Evolutionary conservation across 2,113 vertebrate species (phyloP).

Genomic region (Clupea harengus): DNA sequence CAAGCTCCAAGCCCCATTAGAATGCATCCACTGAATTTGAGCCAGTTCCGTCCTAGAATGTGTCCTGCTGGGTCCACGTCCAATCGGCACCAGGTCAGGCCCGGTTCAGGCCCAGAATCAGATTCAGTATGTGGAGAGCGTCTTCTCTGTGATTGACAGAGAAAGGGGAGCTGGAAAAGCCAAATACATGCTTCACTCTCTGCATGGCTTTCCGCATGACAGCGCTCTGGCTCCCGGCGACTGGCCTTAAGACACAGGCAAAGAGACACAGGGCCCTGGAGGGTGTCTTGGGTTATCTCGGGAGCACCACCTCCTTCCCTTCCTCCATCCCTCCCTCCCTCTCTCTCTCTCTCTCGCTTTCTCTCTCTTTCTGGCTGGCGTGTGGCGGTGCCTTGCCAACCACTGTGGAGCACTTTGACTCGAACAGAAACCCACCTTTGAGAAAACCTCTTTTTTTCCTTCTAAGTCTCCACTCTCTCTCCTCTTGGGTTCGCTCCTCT

Average conservation of each 20-base stretch:
- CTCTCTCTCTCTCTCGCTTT: not conserved
- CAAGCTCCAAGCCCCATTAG: not conserved
- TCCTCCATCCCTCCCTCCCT: not conserved
- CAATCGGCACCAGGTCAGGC: not conserved
- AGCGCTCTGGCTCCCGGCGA: not conserved
- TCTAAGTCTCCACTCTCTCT: not conserved
- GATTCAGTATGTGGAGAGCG: not conserved
- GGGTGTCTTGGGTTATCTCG: not conserved
- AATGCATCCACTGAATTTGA: not conserved
- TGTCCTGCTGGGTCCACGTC: too few relatives aligned
- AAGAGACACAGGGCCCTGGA: not conserved
- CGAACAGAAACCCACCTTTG: not conserved
- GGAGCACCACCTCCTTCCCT: not conserved
- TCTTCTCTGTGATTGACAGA: not conserved
- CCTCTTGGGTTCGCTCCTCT: not conserved
- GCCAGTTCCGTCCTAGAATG: not conserved
- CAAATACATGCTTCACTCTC: not conserved
- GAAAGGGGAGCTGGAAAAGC: not conserved
- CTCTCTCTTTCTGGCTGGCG: not conserved
- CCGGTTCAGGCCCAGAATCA: constrained; percentile 31
- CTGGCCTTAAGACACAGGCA: not conserved
- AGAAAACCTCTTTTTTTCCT: not conserved
- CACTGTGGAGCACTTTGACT: not conserved
- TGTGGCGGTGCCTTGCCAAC: not conserved
- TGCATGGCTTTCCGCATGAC: not conserved